phyloP scores from a whole-genome alignment of 2,888 invertebrate species.

The Limnephilus marmoratus region DNA sequence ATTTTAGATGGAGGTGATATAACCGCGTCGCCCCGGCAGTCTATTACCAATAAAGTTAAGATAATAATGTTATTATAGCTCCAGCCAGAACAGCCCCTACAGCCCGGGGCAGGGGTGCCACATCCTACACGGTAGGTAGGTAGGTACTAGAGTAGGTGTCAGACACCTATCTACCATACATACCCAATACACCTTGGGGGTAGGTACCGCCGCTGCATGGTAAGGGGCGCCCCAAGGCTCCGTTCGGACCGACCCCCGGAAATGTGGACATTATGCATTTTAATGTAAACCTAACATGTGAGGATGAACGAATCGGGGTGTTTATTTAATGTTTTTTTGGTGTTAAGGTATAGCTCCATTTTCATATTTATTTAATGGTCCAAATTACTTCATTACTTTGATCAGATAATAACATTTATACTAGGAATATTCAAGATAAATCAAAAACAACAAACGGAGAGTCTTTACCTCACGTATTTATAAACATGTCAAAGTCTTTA shows the following conservation, averaged over 20 bases:
- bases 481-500: too few species aligned
- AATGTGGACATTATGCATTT: conserved; percentile 25
- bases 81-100: background rate
- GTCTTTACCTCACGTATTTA: too few species aligned
- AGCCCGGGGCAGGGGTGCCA: conserved; percentile 19
- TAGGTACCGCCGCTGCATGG: background rate
- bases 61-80: conserved; percentile 49
- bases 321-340: background rate
- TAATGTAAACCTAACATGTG: conserved; percentile 33
- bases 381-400: background rate
- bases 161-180: background rate
- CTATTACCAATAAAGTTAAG: conserved; percentile 51
- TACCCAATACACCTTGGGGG: background rate
- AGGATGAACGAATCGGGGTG: background rate
- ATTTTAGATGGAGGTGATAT: conserved; percentile 48
- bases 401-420: background rate
- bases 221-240: background rate
- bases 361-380: background rate
- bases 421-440: background rate
- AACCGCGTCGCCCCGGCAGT: conserved; percentile 25
- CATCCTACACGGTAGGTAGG: background rate
- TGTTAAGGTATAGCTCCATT: background rate
- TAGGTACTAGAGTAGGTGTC: background rate
- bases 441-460: background rate
- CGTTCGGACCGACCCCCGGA: background rate